Base-by-base conservation (phyloP, 2,797 vertebrate species). In the Discoglossus pictus region DNA sequence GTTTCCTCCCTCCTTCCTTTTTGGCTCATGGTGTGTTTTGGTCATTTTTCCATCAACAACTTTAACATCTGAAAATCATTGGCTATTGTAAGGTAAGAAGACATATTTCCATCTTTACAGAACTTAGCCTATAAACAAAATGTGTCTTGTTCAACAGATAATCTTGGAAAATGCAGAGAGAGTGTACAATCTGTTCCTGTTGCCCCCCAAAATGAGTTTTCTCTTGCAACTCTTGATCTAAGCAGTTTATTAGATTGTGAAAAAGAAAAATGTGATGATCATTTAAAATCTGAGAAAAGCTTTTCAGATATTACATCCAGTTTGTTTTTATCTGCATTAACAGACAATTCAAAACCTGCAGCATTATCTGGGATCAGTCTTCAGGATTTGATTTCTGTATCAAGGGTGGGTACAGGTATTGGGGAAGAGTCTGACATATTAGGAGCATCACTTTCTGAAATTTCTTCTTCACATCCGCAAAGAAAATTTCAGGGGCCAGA, bases 71-170 rank as follows among this genome's bases (percentile, higher is more conserved):
- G 79, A 86, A 89, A 90, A 89, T 82, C 76, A 78, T 87, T 94
- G 97, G 97, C 97, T 93, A 85, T 92, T 76, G 97, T 94, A 99
- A 99, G 97, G 97, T 99, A 99, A 99, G 96, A 93, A 94, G 95
- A 92, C 93, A 87, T 90, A 88, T 82, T 90, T 85, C 86, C 79
- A 84, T 85, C 86, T 70, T 84, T 76, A 87, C 81, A 87, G 79
- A 69, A 76, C 73, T 86, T 82, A 82, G 62, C 81, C 75, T 75
- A 77, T 77, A 12, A 61, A 6, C 48, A 48, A 7, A 11, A 21
- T 64, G 38, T 35, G 12, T 40, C 20, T 54, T 61, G 10, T 61
- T 20, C 52, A 27, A 8, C 6, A 11, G 34, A 16, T 10, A 25
- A 61, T n/a, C 17, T 7, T 64, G 10, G 75, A 61, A 42, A 73